Evolutionary conservation across 1,140 invertebrate species (phyloP).

Genomic region (Brachystomella parvula): DNA sequence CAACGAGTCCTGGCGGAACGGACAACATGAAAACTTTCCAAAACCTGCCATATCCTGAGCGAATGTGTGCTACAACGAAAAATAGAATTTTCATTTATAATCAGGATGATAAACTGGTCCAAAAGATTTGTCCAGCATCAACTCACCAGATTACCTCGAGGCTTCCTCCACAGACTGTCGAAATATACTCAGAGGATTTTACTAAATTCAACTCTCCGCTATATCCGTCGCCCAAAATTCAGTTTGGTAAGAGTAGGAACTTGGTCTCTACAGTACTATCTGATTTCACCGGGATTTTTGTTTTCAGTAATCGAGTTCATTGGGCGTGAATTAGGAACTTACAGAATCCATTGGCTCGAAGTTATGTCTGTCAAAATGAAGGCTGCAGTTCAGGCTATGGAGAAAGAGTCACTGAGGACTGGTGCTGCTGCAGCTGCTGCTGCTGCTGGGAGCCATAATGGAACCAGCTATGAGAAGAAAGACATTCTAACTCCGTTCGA

Average conservation of each 20-base stretch:
- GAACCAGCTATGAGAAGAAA: constrained; percentile 2
- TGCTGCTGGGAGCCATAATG: background rate
- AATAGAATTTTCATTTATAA: constrained; percentile 36
- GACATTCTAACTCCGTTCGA: constrained; percentile 4
- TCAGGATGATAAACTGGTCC: constrained; percentile 32
- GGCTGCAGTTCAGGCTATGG: constrained; percentile 17
- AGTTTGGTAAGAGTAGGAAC: constrained; percentile 11
- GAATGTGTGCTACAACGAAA: constrained; percentile 37
- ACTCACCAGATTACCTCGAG: constrained; percentile 24
- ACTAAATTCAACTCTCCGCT: constrained; percentile 31
- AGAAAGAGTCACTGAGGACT: background rate
- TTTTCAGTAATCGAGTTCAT: constrained; percentile 58
- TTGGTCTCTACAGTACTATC: background rate
- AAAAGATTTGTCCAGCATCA: constrained; percentile 38
- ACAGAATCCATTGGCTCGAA: constrained; percentile 62
- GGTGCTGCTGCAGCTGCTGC: background rate
- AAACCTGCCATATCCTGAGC: constrained; percentile 15
- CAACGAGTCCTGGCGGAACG: background rate
- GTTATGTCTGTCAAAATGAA: constrained; percentile 44
- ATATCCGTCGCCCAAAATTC: constrained; percentile 22
- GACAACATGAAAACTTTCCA: background rate
- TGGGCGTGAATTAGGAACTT: constrained; percentile 57
- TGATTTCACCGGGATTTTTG: constrained; percentile 48
- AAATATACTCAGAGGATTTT: constrained; percentile 37
- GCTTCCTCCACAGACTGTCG: constrained; percentile 29